Evolutionary conservation across 1,140 invertebrate species (phyloP).

Genomic region (Hyles vespertilio): DNA sequence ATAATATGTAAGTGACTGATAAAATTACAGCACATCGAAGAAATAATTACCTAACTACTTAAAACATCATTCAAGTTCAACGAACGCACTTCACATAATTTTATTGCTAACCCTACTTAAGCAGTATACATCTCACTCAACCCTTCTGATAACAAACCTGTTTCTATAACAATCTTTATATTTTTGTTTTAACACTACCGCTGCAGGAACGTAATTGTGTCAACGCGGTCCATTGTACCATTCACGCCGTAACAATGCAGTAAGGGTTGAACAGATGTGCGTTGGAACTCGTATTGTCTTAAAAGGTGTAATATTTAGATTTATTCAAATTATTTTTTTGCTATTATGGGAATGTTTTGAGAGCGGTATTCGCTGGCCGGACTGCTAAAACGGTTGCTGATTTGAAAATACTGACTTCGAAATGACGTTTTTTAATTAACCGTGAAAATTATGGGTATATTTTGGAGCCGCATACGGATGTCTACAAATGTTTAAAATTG

Average conservation of each 20-base stretch:
- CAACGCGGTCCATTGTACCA: slow-evolving; percentile 49
- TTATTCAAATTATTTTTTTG: slow-evolving; percentile 60
- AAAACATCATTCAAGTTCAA: too few relatives aligned
- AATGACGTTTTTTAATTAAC: too few relatives aligned
- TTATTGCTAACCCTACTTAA: slow-evolving; percentile 45
- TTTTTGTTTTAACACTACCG: slow-evolving; percentile 62
- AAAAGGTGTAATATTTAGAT: slow-evolving; percentile 59
- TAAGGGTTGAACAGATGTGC: slow-evolving; percentile 53
- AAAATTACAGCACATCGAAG: too few relatives aligned
- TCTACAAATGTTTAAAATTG: too few relatives aligned
- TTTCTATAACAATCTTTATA: slow-evolving; percentile 56
- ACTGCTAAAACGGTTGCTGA: too few relatives aligned
- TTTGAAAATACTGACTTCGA: too few relatives aligned
- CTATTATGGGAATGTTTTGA: slow-evolving; percentile 2
- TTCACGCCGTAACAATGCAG: slow-evolving; percentile 11
- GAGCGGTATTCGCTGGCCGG: too few relatives aligned
- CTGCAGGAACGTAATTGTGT: slow-evolving; percentile 57
- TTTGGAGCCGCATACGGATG: too few relatives aligned
- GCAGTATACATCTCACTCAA: slow-evolving; percentile 63
- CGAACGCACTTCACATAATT: too few relatives aligned
- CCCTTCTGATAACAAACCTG: slow-evolving; percentile 72
- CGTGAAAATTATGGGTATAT: too few relatives aligned
- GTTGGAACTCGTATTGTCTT: slow-evolving; percentile 46
- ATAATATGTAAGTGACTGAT: too few relatives aligned
- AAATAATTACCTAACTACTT: too few relatives aligned